A percentile compares a stretch with the other conserved stretches of the same genome.
These are phyloP conservation scores for Sorex maritimensis DNA, from an alignment of 2,797 vertebrate genomes.

Conservation along the genomic window DNA sequence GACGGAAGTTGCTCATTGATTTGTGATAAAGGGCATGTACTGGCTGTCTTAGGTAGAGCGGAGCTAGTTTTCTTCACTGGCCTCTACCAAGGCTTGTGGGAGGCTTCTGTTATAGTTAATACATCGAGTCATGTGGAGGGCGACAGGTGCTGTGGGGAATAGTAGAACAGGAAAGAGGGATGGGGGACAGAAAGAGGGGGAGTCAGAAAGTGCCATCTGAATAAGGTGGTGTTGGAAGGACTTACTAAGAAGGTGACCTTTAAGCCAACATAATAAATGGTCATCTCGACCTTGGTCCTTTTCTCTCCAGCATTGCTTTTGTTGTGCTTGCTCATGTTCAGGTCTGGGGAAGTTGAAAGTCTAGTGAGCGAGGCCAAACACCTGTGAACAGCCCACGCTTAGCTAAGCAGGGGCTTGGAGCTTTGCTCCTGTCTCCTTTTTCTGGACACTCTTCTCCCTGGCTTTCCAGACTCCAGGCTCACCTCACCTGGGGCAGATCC, in stretches of 20 bases:
- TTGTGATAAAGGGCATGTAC: background rate
- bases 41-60: background rate
- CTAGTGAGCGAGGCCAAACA: background rate
- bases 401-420: background rate
- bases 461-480: background rate
- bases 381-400: background rate
- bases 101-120: background rate
- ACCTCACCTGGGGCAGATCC: background rate
- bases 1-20: background rate
- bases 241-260: background rate
- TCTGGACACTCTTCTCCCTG: background rate
- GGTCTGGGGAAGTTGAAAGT: conserved; percentile 13
- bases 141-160: background rate
- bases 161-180: too few species aligned
- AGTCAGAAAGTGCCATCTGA: background rate
- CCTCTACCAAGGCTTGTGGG: background rate
- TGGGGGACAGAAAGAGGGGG: background rate
- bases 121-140: background rate
- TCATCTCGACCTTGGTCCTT: background rate
- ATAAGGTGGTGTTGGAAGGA: background rate
- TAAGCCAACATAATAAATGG: background rate
- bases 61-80: background rate
- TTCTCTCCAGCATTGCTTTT: background rate
- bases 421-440: background rate
- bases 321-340: background rate